Percentiles rank a stretch among this genome's conserved stretches.
Evolutionary conservation across 2,113 vertebrate genomes (phyloP).

Genomic region (Leiothrix lutea): DNA sequence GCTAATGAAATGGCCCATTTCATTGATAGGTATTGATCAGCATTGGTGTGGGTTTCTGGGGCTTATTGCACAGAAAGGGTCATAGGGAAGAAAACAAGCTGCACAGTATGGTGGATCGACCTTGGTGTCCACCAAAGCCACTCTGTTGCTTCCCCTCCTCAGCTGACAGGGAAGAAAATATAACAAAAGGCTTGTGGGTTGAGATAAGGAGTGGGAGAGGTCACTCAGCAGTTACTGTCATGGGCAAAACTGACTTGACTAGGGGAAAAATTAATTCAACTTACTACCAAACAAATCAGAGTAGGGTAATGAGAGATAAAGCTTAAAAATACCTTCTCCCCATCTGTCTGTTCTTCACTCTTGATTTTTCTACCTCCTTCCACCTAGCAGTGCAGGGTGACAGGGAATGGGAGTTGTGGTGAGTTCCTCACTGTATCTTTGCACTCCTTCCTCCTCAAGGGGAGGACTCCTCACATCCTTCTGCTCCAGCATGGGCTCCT

Average conservation of each 20-base stretch:
- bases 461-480: neutral
- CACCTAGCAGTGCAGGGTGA: accelerated
- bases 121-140: neutral
- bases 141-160: neutral
- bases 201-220: neutral
- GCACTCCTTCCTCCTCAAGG: neutral
- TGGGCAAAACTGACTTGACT: accelerated
- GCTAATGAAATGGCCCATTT: neutral
- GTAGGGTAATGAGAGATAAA: neutral
- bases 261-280: neutral
- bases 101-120: neutral
- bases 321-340: neutral
- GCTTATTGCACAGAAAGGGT: neutral
- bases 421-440: neutral
- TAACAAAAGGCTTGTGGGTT: accelerated
- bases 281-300: neutral
- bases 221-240: neutral
- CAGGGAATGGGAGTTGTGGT: neutral
- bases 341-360: neutral
- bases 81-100: neutral
- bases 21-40: neutral
- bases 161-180: neutral
- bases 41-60: neutral
- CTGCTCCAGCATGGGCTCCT: neutral
- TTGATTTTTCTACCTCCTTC: neutral